Evolutionary conservation across 2,888 invertebrate genomes (phyloP).

Genomic region (Physocephala rufipes): DNA sequence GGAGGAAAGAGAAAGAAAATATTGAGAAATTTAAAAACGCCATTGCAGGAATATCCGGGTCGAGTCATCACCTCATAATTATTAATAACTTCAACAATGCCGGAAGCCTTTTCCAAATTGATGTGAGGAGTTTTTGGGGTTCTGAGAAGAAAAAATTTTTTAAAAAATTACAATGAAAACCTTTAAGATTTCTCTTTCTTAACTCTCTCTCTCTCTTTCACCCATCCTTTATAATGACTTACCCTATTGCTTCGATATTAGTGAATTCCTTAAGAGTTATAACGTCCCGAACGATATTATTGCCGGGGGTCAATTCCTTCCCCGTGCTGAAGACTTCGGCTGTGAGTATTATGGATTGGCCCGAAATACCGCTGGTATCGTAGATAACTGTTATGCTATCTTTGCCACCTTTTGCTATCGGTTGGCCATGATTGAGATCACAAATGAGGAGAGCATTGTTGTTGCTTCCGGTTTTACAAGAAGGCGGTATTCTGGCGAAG

Average conservation of each 20-base stretch:
- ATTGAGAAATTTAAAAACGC: no score
- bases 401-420: constrained; percentile 54
- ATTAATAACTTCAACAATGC: constrained; percentile 58
- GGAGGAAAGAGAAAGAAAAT: no score
- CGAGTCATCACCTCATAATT: constrained; percentile 60
- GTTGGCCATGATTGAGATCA: constrained; percentile 59
- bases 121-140: constrained; percentile 56
- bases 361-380: constrained; percentile 60
- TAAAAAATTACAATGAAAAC: not conserved
- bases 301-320: constrained; percentile 54
- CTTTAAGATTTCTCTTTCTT: not conserved
- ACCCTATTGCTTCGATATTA: constrained; percentile 64
- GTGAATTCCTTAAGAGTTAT: constrained; percentile 61
- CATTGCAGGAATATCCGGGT: not conserved
- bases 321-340: constrained; percentile 65
- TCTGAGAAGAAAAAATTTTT: constrained; percentile 46
- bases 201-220: not conserved
- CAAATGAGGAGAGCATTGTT: constrained; percentile 57
- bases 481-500: constrained; percentile 62
- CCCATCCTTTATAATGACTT: constrained; percentile 37
- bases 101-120: constrained; percentile 58
- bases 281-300: constrained; percentile 55
- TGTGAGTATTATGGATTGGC: constrained; percentile 54
- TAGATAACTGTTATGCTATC: constrained; percentile 58
- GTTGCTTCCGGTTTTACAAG: constrained; percentile 53